Percentiles rank a stretch among this genome's conserved stretches.
Conservation (phyloP, 2,797 vertebrate species). For the Tamandua tetradactyla region DNA sequence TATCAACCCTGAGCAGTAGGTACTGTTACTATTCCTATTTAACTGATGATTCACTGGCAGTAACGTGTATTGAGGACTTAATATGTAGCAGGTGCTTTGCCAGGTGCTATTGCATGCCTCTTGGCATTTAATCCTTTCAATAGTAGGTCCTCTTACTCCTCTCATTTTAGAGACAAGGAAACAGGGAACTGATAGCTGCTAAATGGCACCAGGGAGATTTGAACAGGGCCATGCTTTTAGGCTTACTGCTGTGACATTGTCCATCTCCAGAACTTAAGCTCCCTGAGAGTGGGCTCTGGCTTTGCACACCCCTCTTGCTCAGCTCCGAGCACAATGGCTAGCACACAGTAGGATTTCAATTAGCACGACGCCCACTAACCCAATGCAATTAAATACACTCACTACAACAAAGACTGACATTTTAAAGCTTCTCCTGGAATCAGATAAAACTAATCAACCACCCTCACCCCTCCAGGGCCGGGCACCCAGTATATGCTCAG, state of each 20-base stretch:
- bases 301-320: background rate
- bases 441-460: too few species aligned
- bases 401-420: background rate
- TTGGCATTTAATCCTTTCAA: background rate
- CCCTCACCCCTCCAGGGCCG: background rate
- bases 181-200: background rate
- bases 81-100: background rate
- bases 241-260: background rate
- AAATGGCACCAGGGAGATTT: background rate
- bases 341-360: background rate
- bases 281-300: background rate
- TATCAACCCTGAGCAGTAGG: fast-evolving
- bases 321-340: fast-evolving
- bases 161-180: background rate
- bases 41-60: background rate
- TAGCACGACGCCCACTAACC: background rate
- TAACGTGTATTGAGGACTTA: background rate
- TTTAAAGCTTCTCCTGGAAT: background rate
- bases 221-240: background rate
- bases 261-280: background rate
- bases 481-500: background rate
- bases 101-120: background rate
- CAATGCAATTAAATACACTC: background rate
- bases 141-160: background rate
- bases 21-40: background rate